Evolutionary conservation across 2,113 vertebrate species (phyloP), one percentile per base, ranked within the genome.

Genomic region (Condylura cristata): DNA sequence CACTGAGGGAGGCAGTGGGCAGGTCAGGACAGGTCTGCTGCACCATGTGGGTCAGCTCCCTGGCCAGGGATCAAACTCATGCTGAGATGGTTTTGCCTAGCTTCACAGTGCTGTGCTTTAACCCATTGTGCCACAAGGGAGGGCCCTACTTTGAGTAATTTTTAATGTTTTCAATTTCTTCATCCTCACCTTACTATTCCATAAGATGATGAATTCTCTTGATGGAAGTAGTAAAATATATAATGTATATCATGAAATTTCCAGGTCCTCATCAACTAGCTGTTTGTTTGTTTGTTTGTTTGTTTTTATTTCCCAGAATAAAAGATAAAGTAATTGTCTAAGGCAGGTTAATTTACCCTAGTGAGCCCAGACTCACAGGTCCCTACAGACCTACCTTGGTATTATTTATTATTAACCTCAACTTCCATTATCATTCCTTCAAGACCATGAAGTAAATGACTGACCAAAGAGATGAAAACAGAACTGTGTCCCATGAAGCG

Each of bases 391-490:
- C 65, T 90, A 81, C 83, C 79, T 83, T 90, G 12, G 6, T 58
- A 58, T 91, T 12, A 94, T 85, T 96, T 88, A 95, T 94, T 95
- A 96, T 97, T 97, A 97, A 97, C 96, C 41, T 86, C 39, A 28
- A 71, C 44, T 84, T 96, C 63, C 94, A 70, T 96, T 89, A 96
- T 94, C 90, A 95, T 97, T 92, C 44, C 37, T 95, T 70, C 46
- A 82, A 44, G 79, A 24, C 74, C 30, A 30, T 65, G 81, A 95
- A 93, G 58, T 95, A 96, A 96, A 96, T 90, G 58, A 90, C 51
- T 96, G 70, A 96, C 96, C 53, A 85, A 89, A 68, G 17, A 79
- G 74, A 94, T 72, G 72, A 91, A 84, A 34, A 91, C 17, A 97
- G 86, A 96, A 97, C 94, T 94, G 72, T 97, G 94, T 72, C 87